Conservation (phyloP, 2,797 vertebrate species). For the Threskiornis aethiopicus region DNA sequence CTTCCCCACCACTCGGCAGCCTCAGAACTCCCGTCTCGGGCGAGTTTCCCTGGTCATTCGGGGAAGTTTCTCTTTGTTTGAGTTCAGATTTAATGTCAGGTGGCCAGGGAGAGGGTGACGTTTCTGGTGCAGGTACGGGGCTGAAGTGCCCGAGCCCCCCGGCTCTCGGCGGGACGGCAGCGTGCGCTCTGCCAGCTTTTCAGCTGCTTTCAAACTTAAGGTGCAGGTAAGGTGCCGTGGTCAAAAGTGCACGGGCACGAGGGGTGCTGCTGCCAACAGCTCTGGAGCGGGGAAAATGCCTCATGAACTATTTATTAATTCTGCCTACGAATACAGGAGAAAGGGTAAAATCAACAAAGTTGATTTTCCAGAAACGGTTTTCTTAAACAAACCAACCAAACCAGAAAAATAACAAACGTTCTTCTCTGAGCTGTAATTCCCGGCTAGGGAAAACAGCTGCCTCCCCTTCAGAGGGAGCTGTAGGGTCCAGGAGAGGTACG, state of each 20-base stretch:
- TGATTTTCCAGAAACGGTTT: neutral
- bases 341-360: neutral
- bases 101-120: neutral
- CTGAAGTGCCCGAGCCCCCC: rapidly evolving
- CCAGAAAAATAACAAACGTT: no score
- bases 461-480: neutral
- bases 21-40: rapidly evolving
- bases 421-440: neutral
- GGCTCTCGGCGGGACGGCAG: neutral
- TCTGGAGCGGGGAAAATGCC: neutral
- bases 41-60: neutral
- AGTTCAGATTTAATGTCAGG: neutral
- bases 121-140: neutral
- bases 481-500: rapidly evolving
- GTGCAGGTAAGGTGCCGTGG: rapidly evolving
- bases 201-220: no score
- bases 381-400: neutral
- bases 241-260: rapidly evolving
- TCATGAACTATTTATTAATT: rapidly evolving
- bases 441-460: neutral
- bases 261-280: neutral
- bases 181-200: neutral
- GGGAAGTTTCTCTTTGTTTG: neutral
- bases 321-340: rapidly evolving
- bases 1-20: rapidly evolving